Evolutionary conservation across 2,888 invertebrate genomes (phyloP).

Genomic region (Ypsolopha scabrella): DNA sequence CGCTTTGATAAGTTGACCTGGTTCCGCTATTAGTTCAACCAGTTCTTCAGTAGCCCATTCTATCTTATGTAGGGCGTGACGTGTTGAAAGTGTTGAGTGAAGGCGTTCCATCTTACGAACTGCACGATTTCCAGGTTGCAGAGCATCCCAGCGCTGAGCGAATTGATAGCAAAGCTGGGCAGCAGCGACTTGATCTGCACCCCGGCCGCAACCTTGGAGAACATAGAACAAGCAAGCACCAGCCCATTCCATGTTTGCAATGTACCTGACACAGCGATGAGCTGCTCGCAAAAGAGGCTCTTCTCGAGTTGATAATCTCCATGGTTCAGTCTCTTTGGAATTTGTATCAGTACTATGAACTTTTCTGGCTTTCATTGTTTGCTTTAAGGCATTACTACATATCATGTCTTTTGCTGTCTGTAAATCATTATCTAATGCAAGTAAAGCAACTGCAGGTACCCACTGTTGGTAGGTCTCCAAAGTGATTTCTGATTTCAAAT

Average conservation of each 20-base stretch:
- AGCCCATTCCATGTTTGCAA: slow-evolving; percentile 68
- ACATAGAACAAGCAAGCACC: slow-evolving; percentile 65
- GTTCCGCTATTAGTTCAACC: slow-evolving; percentile 50
- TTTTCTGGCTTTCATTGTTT: slow-evolving; percentile 61
- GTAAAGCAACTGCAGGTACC: slow-evolving; percentile 49
- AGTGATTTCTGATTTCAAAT: slow-evolving; percentile 63
- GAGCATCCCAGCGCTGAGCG: slow-evolving; percentile 59
- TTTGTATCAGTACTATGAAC: slow-evolving; percentile 29
- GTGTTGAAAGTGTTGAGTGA: slow-evolving; percentile 55
- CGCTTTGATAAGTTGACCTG: slow-evolving; percentile 54
- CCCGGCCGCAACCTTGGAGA: slow-evolving; percentile 59
- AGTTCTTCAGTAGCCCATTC: slow-evolving; percentile 61
- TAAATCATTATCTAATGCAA: slow-evolving; percentile 47
- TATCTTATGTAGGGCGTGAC: slow-evolving; percentile 58
- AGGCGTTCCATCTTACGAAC: slow-evolving; percentile 61
- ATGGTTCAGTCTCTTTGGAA: slow-evolving; percentile 42
- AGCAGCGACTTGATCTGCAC: slow-evolving; percentile 65
- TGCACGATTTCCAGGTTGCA: slow-evolving; percentile 59
- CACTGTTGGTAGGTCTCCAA: slow-evolving; percentile 60
- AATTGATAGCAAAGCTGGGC: slow-evolving; percentile 63
- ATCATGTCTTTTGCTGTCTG: slow-evolving; percentile 65
- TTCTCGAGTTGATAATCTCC: slow-evolving; percentile 51
- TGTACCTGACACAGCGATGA: slow-evolving; percentile 56
- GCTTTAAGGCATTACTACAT: slow-evolving; percentile 63
- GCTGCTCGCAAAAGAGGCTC: slow-evolving; percentile 57